Percentiles rank a stretch among this genome's conserved stretches.
These are phyloP conservation scores for Erpobdella octoculata DNA, from an alignment of 2,888 invertebrate species.

Conservation along the genomic window DNA sequence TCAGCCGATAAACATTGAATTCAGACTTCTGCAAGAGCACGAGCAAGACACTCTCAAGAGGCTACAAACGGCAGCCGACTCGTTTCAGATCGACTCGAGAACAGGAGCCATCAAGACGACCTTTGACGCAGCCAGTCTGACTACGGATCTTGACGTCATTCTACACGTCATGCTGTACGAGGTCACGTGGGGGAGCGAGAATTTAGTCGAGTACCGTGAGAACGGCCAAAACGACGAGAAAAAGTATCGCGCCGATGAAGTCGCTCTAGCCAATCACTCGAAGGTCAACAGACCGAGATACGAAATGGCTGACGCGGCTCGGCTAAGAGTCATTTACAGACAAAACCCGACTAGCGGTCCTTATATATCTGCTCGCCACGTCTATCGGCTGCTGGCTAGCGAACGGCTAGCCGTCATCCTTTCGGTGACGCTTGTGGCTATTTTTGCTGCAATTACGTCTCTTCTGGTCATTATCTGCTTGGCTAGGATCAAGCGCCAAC, in stretches of 20 bases:
- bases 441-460: conserved; percentile 9
- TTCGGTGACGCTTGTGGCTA: conserved; percentile 21
- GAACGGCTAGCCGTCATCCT: conserved; percentile 19
- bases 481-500: background rate
- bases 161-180: conserved; percentile 13
- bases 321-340: background rate
- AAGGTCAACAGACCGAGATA: too few relatives aligned
- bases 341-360: background rate
- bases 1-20: background rate
- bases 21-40: conserved; percentile 10
- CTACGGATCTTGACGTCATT: conserved; percentile 1
- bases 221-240: background rate
- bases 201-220: too few relatives aligned
- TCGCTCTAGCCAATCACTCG: background rate
- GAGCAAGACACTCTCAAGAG: conserved; percentile 3
- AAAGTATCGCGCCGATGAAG: background rate
- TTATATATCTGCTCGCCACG: background rate
- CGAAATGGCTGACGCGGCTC: background rate
- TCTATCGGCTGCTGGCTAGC: conserved; percentile 11
- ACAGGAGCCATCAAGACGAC: conserved; percentile 7
- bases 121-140: background rate
- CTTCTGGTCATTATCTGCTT: conserved; percentile 13
- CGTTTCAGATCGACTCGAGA: conserved; percentile 11
- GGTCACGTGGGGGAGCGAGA: background rate
- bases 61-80: background rate